Evolutionary conservation across 2,113 vertebrate species (phyloP), one percentile per base, ranked within the genome.

Genomic region (Misgurnus mizolepis): DNA sequence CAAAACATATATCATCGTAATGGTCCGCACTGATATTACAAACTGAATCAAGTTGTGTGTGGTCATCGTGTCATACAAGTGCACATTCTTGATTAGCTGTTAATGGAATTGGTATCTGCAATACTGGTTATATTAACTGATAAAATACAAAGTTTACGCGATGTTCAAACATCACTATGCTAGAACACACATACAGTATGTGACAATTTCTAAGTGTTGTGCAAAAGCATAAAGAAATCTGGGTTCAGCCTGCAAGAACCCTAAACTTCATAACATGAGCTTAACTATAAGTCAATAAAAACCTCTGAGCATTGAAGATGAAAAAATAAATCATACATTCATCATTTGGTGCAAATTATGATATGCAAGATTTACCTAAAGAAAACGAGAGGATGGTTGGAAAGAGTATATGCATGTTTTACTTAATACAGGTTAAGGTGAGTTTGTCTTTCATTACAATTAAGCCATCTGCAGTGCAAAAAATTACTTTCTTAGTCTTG

Each of bases 31-130:
- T 49, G 56, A 69, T 22, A 22, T 60, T 41, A 72, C 64, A 80
- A 0, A 9, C 8, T 14, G 17, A 43, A 12, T 17, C 10, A 34
- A 9, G 41, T 39, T 10, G 3, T 34, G 80, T 69, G 76, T 82
- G 78, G 68, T 84, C 43, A 14, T 60, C 47, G 11, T 78, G 7
- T 73, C 75, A 69, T 45, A 77, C 17, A 62, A 85, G 69, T 64
- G 66, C 77, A 56, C 49, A 56, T 11, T 64, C 11, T 43, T 45
- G 45, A 39, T 67, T 56, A 64, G 14, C 18, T 41, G 61, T 41
- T 67, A 49, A 49, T 1, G 65, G 18, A 60, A 40, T 75, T 34
- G 27, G 6, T 11, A 60, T 67, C 1, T 64, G 66, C 9, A 74
- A 78, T 47, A 27, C 11, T 27, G 22, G 47, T 27, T 22, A 53